Base-by-base conservation (phyloP, 2,888 invertebrate genomes). In the Drosophila emarginata region DNA sequence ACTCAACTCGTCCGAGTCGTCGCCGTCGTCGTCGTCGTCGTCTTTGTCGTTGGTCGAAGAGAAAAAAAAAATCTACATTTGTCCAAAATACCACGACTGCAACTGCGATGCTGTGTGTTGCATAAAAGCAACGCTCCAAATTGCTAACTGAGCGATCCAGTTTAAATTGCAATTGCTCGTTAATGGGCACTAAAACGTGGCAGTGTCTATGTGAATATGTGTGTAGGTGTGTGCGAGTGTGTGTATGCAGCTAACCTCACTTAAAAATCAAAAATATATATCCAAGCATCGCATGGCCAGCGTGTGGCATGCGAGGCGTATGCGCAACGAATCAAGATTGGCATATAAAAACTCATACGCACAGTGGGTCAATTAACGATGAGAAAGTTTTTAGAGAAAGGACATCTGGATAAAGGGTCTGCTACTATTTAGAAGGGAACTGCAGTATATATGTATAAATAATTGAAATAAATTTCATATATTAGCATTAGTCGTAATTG, bases 101-200 rank as follows among this genome's bases (percentile, higher is more conserved):
- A 57, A 67, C 64, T 36, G 26, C 32, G 56, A 58, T 23, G 56
- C 39, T 54, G 65, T 45, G 65, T 64, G 84, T 89, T 89, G 88
- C 88, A 89, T 88, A 88, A 88, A 88, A 79, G 81, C 80, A 88
- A 89, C 84, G 84, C 80, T 89, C 86, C 85, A 88, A 90, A 86
- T 88, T 89, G 80, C 87, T 81, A 87, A 88, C 87, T 82, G 88
- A 81, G 87, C 90, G 89, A 90, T 90, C 90, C 90, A 90, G 90
- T 90, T 90, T 90, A 90, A 90, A 90, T 90, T 90, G 90, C 90
- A 89, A 90, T 90, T 88, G 89, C 87, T 90, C 90, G 89, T 90
- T 90, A 90, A 90, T 90, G 88, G 90, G 87, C 90, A 89, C 90
- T 89, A 89, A 87, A 90, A 90, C 89, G 88, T 87, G 88, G 84